These are phyloP conservation scores for Tortricodes alternella DNA, from an alignment of 2,888 invertebrate genomes.

Conservation along the genomic window DNA sequence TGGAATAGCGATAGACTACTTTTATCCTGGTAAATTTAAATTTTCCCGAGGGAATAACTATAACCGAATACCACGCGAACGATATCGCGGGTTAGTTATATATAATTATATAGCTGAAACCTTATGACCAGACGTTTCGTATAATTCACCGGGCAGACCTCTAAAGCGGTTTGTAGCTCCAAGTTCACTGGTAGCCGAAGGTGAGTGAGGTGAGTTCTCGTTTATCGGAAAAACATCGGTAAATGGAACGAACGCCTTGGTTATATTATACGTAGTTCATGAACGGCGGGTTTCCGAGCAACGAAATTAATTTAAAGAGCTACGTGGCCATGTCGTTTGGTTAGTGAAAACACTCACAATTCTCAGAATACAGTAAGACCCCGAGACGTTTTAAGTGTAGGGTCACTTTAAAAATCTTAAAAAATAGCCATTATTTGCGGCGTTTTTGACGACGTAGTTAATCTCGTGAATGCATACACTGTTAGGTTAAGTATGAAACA, in stretches of 20 bases:
- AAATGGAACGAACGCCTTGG: slow-evolving; percentile 27
- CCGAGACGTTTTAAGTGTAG: neutral
- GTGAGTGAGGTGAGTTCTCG: slow-evolving; percentile 4
- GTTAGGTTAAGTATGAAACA: too few relatives aligned
- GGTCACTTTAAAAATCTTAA: neutral
- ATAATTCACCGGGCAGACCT: neutral
- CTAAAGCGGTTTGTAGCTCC: slow-evolving; percentile 12
- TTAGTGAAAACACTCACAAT: neutral
- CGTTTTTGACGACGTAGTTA: too few relatives aligned
- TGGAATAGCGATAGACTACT: too few relatives aligned
- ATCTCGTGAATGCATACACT: too few relatives aligned
- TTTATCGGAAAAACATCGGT: slow-evolving; percentile 18
- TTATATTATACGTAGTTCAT: slow-evolving; percentile 12
- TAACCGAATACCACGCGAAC: too few relatives aligned
- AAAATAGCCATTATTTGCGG: too few relatives aligned
- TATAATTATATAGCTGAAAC: neutral
- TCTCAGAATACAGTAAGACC: neutral
- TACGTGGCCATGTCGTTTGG: neutral
- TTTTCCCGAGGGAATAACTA: too few relatives aligned
- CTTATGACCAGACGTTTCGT: neutral
- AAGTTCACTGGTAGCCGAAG: slow-evolving; percentile 25
- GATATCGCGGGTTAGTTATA: too few relatives aligned
- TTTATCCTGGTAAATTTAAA: too few relatives aligned
- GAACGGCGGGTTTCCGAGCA: neutral
- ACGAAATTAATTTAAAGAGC: neutral